Evolutionary conservation across 2,888 invertebrate genomes (phyloP).

Genomic region (Cyclophora albipunctata): DNA sequence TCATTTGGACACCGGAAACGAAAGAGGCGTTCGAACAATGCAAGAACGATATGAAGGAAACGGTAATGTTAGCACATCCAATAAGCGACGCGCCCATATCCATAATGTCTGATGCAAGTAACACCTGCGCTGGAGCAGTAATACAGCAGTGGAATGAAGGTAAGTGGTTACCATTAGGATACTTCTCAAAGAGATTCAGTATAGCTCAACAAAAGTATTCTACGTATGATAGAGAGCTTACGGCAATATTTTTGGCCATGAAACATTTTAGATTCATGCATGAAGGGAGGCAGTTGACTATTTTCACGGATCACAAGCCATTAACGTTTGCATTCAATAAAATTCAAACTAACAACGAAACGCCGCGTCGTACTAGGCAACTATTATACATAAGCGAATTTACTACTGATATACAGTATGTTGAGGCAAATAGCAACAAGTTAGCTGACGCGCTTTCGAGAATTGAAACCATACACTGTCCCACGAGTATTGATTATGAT

Average conservation of each 20-base stretch:
- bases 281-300: conserved; percentile 4
- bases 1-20: conserved; percentile 8
- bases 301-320: conserved; percentile 10
- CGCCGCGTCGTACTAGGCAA: conserved; percentile 1
- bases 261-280: conserved; percentile 12
- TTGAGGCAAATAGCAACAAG: conserved; percentile 3
- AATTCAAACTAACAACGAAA: background rate
- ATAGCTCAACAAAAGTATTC: conserved; percentile 13
- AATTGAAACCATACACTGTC: conserved; percentile 10
- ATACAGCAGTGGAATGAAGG: conserved; percentile 11
- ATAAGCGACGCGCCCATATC: conserved; percentile 1
- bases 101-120: conserved; percentile 17
- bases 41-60: conserved; percentile 8
- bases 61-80: conserved; percentile 6
- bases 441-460: conserved; percentile 13
- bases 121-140: conserved; percentile 13
- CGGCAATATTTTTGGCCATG: conserved; percentile 17
- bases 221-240: conserved; percentile 17
- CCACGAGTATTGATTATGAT: conserved; percentile 9
- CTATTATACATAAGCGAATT: conserved; percentile 4
- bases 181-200: conserved; percentile 16
- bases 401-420: conserved; percentile 11
- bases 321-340: conserved; percentile 2
- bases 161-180: conserved; percentile 16
- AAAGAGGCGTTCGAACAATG: conserved; percentile 14